A percentile compares a stretch with the other conserved stretches of the same genome.
phyloP scores from a whole-genome alignment of 2,888 invertebrate genomes.

The Drosophila peninsularis region DNA sequence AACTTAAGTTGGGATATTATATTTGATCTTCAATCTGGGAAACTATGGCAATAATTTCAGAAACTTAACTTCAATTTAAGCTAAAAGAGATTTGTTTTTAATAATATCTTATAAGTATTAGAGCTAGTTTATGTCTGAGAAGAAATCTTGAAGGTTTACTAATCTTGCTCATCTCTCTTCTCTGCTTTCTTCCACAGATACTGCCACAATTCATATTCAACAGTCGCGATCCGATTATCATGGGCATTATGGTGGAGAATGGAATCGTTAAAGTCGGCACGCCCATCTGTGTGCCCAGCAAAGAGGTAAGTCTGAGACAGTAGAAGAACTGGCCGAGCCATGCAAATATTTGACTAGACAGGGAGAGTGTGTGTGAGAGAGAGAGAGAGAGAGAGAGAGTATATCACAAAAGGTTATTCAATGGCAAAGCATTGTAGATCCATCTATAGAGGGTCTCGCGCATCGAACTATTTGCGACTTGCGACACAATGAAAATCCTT shows the following conservation, averaged over 20 bases:
- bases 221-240: conserved; percentile 98
- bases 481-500: conserved; percentile 69
- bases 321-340: conserved; percentile 6
- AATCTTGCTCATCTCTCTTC: neutral
- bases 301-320: conserved; percentile 89
- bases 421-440: conserved; percentile 55
- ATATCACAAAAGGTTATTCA: conserved; percentile 56
- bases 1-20: neutral
- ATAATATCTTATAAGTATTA: too few relatives aligned
- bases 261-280: conserved; percentile 98
- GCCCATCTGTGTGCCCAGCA: conserved; percentile 97
- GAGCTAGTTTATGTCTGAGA: too few relatives aligned
- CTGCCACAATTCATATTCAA: conserved; percentile 97
- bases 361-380: neutral
- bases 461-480: conserved; percentile 29
- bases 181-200: conserved; percentile 84
- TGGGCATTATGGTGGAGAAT: conserved; percentile 97
- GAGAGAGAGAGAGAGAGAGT: neutral
- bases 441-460: conserved; percentile 10
- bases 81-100: neutral
- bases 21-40: neutral
- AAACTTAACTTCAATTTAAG: neutral
- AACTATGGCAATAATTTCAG: too few relatives aligned
- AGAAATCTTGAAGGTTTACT: too few relatives aligned
- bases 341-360: conserved; percentile 65